Percentiles rank a stretch among this genome's conserved stretches.
Evolutionary conservation across 1,140 invertebrate genomes (phyloP).

Genomic region (Hypothenemus hampei): DNA sequence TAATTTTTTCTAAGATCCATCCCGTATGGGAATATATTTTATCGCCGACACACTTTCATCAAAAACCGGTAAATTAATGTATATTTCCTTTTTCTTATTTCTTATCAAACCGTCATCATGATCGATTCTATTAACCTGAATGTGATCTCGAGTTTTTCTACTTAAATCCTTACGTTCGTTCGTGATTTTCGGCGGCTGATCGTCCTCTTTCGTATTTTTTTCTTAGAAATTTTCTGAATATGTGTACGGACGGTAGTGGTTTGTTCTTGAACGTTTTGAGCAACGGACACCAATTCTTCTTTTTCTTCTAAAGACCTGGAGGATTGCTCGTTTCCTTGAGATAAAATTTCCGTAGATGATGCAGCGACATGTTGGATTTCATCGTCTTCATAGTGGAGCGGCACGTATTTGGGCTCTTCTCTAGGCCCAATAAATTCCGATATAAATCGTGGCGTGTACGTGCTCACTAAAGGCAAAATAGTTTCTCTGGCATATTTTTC

Average conservation of each 20-base stretch:
- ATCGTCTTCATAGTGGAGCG: constrained; percentile 35
- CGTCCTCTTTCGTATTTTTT: constrained; percentile 4
- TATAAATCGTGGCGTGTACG: constrained; percentile 63
- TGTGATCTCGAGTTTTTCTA: constrained; percentile 26
- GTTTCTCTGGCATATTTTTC: constrained; percentile 74
- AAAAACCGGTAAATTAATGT: constrained; percentile 42
- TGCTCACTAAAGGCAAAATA: constrained; percentile 66
- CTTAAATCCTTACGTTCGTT: constrained; percentile 25
- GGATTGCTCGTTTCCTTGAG: neutral
- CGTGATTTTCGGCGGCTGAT: no score
- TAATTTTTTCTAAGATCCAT: neutral
- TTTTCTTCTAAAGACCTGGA: no score
- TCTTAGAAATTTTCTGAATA: constrained; percentile 39
- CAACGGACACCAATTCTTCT: neutral
- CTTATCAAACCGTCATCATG: constrained; percentile 4
- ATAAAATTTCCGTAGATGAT: neutral
- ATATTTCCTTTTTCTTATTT: constrained; percentile 35
- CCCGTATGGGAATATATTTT: constrained; percentile 41
- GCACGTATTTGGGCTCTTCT: constrained; percentile 37
- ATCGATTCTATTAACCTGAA: constrained; percentile 11
- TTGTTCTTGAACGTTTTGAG: neutral
- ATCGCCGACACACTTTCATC: constrained; percentile 32
- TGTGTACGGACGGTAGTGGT: constrained; percentile 34
- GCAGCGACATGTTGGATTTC: neutral
- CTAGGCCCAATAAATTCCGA: constrained; percentile 40